Evolutionary conservation across 2,113 vertebrate genomes (phyloP).

Genomic region (Silurus asotus): DNA sequence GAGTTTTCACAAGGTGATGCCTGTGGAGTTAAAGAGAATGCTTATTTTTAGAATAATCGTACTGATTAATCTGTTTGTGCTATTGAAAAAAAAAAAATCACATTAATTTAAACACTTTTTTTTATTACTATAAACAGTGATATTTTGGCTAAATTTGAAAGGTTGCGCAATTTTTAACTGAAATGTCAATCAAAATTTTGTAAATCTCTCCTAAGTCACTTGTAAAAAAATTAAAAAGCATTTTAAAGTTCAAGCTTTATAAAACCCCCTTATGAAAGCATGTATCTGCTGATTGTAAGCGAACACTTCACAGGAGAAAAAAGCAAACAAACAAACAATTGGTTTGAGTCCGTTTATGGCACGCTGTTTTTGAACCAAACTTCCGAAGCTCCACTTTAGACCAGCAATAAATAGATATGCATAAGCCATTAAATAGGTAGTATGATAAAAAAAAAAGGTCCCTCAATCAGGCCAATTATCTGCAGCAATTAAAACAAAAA

Average conservation of each 20-base stretch:
- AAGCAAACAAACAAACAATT: conserved; percentile 16
- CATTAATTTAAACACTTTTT: not conserved
- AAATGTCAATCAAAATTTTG: not conserved
- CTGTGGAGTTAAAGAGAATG: conserved; percentile 66
- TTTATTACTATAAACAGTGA: not conserved
- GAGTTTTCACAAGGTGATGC: conserved; percentile 74
- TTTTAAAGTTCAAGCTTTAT: conserved; percentile 15
- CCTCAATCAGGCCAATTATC: not conserved
- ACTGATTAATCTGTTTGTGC: not conserved
- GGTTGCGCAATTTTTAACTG: not conserved
- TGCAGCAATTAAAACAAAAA: conserved; percentile 12
- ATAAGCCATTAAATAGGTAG: not conserved
- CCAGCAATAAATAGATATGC: conserved; percentile 2
- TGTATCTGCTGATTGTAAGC: conserved; percentile 8
- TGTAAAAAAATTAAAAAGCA: not conserved
- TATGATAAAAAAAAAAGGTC: not conserved
- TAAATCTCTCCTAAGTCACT: not conserved
- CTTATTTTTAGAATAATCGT: not conserved
- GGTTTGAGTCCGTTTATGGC: conserved; percentile 12
- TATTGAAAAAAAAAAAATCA: not conserved
- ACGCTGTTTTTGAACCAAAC: conserved; percentile 15
- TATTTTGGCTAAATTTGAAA: not conserved
- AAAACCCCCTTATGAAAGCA: conserved; percentile 26
- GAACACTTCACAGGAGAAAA: conserved; percentile 3
- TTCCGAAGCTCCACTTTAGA: not conserved